Evolutionary conservation across 2,113 vertebrate species (phyloP).

Genomic region (Prietella phreatophila): DNA sequence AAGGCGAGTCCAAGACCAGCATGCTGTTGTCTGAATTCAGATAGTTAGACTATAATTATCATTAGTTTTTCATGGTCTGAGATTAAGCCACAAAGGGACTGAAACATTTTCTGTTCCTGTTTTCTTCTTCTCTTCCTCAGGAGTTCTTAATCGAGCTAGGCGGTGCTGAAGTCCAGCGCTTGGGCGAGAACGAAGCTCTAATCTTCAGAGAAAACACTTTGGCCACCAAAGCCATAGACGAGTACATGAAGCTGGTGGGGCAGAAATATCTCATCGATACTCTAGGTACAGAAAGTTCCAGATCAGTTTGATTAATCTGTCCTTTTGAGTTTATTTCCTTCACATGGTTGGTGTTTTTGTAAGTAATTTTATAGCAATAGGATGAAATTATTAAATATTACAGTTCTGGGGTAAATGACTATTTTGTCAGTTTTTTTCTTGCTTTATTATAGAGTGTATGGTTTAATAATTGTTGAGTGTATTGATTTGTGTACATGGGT

Average conservation of each 20-base stretch:
- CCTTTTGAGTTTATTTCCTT: not conserved
- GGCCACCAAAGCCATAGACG: slow-evolving; percentile 93
- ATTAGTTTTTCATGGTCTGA: too few relatives aligned
- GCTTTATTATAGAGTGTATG: not conserved
- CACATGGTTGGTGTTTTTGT: not conserved
- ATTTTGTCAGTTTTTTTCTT: not conserved
- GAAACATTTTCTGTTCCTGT: not conserved
- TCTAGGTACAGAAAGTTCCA: slow-evolving; percentile 72
- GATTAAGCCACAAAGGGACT: not conserved
- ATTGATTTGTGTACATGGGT: not conserved
- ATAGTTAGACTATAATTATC: not conserved
- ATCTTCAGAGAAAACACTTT: slow-evolving; percentile 94
- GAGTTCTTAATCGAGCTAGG: slow-evolving; percentile 87
- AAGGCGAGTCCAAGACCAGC: not conserved
- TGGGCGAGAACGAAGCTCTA: slow-evolving; percentile 83
- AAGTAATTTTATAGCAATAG: not conserved
- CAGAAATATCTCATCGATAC: slow-evolving; percentile 90
- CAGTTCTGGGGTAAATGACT: not conserved
- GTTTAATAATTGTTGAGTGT: not conserved
- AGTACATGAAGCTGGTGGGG: slow-evolving; percentile 97
- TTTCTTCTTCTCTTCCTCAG: slow-evolving; percentile 63
- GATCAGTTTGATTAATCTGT: not conserved
- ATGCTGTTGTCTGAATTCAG: not conserved
- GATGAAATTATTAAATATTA: not conserved
- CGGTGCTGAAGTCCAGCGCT: slow-evolving; percentile 80